Evolutionary conservation across 2,113 vertebrate genomes (phyloP).

Genomic region (Hepsetus odoe): DNA sequence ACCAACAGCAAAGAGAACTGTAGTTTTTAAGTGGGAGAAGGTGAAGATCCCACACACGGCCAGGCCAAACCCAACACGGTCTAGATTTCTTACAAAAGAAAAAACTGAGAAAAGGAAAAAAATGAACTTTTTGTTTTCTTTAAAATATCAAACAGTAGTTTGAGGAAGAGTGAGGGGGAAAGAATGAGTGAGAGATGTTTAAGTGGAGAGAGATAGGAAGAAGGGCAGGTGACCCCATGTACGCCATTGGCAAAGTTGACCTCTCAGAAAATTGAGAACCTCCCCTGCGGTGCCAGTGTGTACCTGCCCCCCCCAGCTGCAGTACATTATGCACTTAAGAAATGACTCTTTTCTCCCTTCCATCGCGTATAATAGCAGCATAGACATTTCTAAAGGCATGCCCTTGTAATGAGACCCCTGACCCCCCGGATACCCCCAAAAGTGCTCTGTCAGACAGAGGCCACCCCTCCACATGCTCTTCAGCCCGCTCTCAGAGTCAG

Average conservation of each 20-base stretch:
- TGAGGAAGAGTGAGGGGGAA: too few relatives aligned
- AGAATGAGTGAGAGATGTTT: too few relatives aligned
- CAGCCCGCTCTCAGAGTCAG: conserved; percentile 40
- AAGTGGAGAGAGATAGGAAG: background rate
- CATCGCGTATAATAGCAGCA: conserved; percentile 3
- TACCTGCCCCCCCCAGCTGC: background rate
- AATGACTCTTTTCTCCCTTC: conserved; percentile 11
- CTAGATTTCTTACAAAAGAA: conserved; percentile 51
- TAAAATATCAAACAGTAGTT: background rate
- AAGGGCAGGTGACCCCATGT: background rate
- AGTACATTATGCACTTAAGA: conserved; percentile 48
- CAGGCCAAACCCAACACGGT: conserved; percentile 59
- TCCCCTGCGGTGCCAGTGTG: background rate
- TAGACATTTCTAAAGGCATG: conserved; percentile 12
- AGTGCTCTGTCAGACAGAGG: conserved; percentile 35
- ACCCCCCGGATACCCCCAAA: background rate
- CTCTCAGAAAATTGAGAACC: background rate
- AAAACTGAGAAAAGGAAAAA: conserved; percentile 49
- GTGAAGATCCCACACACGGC: conserved; percentile 50
- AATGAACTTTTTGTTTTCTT: conserved; percentile 2
- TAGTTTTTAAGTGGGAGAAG: conserved; percentile 18
- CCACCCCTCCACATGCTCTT: conserved; percentile 35
- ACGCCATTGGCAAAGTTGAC: background rate
- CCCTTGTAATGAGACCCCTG: conserved; percentile 27
- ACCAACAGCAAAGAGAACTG: conserved; percentile 37